Percentiles rank a stretch among this genome's conserved stretches.
phyloP scores from a whole-genome alignment of 2,113 vertebrate genomes.

The Lanius collurio region DNA sequence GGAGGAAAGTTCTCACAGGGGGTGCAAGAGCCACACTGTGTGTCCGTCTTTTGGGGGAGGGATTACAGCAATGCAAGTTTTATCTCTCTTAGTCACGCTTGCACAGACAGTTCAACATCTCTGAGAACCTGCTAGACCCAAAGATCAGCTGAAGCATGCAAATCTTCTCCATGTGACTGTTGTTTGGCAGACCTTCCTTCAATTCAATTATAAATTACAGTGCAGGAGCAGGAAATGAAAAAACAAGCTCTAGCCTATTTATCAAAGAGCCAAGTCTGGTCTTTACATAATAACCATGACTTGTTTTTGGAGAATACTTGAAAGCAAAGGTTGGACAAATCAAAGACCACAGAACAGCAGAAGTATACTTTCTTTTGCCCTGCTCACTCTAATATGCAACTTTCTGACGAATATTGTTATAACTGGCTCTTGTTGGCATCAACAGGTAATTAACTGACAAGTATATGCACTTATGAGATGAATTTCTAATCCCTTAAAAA shows the following conservation, averaged over 20 bases:
- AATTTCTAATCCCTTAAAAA: conserved; percentile 23
- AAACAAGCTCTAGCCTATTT: neutral
- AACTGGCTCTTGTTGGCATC: neutral
- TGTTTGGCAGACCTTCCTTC: conserved; percentile 21
- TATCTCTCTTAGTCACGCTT: neutral
- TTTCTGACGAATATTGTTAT: conserved; percentile 5
- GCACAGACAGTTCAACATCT: neutral
- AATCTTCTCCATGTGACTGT: conserved; percentile 13
- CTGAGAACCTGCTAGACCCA: neutral
- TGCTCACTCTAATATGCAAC: neutral
- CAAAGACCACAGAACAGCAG: neutral
- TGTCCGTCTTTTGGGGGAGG: neutral
- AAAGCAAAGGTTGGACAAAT: conserved; percentile 5
- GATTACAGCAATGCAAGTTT: neutral
- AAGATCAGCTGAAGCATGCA: conserved; percentile 47
- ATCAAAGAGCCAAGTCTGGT: conserved; percentile 14
- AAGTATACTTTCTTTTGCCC: neutral
- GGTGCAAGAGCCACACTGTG: neutral
- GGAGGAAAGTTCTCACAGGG: neutral
- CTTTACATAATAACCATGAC: conserved; percentile 26
- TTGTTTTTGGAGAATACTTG: conserved; percentile 47
- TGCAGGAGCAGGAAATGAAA: neutral
- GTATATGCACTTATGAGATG: neutral
- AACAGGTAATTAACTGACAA: neutral
- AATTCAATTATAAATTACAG: conserved; percentile 33